Evolutionary conservation across 2,888 invertebrate species (phyloP), one percentile per base, ranked within the genome.

Genomic region (Drosophila austrosaltans): DNA sequence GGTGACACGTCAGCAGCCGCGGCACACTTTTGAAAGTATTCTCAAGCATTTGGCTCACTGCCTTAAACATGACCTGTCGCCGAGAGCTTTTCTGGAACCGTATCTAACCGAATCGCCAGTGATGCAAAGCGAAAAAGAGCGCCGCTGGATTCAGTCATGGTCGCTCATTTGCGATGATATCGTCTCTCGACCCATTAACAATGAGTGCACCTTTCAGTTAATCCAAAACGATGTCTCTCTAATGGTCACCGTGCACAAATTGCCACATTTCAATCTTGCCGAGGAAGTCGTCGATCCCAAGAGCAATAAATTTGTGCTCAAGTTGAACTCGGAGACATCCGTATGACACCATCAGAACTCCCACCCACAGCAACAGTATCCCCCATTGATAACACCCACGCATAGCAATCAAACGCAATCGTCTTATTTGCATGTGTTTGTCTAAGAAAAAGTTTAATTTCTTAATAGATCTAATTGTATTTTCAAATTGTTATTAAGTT

Each of bases 261-360:
- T 99, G 84, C 99, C 99, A 0, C 98, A 98, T 93, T 97, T 99
- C 91, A 97, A 97, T 92, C 94, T 99, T 48, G 96, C 97, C 0
- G 99, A 99, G 91, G 98, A 99, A 92, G 97, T 98, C 0, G 97
- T 98, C 16, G 98, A 99, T 93, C 98, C 98, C 0, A 98, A 98
- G 92, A 97, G 96, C 87, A 98, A 98, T 93, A 96, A 98, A 91
- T 99, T 99, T 94, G 96, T 98, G 62, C 93, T 99, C 77, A 94
- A 98, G 90, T 93, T 99, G 56, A 99, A 98, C 91, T 98, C 98
- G 0, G 99, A 99, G 92, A 99, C 99, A 56, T 98, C 98, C 1
- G 99, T 99, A 93, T 99, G 96, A 96, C 95, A 92, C 78, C 89
- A 90, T 65, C 78, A 69, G 53, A 79, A 79, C 32, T 79, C 81